Conservation (phyloP, 2,113 vertebrate species). For the Myrmecobius fasciatus region DNA sequence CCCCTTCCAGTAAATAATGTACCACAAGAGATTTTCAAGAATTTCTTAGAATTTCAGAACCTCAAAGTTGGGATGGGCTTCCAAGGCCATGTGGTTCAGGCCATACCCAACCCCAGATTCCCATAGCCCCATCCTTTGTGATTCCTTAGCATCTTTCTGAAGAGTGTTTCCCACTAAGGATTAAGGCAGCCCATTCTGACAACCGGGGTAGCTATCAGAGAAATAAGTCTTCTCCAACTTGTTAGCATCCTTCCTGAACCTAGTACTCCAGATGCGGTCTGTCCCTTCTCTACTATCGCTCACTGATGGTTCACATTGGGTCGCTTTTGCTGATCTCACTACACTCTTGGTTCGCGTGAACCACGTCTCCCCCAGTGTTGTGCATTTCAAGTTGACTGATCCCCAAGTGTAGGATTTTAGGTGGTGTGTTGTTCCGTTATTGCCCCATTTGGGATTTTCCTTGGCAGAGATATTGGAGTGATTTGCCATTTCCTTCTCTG, state of each 20-base stretch:
- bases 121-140: not conserved
- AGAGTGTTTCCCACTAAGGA: not conserved
- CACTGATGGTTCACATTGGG: not conserved
- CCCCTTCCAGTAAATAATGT: not conserved
- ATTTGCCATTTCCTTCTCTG: not conserved
- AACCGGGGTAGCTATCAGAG: not conserved
- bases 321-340: not conserved
- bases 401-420: not conserved
- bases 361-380: not conserved
- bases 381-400: not conserved
- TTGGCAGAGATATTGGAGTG: not conserved
- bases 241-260: not conserved
- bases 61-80: not conserved
- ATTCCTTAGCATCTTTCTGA: not conserved
- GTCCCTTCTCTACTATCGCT: not conserved
- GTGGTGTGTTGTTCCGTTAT: not conserved
- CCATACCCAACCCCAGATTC: not conserved
- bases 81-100: not conserved
- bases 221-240: not conserved
- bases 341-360: not conserved
- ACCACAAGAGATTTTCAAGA: constrained; percentile 8
- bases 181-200: not conserved
- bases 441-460: not conserved
- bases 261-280: not conserved
- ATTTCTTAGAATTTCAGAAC: not conserved